Evolutionary conservation across 2,797 vertebrate species (phyloP).

Genomic region (Enteromius anoplus): DNA sequence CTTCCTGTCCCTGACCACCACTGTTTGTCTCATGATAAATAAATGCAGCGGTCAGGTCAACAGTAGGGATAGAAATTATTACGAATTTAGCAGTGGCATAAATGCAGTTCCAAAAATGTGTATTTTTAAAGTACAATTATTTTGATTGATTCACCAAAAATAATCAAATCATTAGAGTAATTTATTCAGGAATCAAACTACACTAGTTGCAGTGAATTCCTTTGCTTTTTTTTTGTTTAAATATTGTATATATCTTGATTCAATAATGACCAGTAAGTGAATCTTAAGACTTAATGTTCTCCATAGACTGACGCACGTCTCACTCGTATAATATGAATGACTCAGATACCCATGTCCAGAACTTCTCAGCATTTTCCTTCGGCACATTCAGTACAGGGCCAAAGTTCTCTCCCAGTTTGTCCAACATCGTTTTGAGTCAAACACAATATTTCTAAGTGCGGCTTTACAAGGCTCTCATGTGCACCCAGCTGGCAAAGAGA

Average conservation of each 20-base stretch:
- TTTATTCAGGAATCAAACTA: not conserved
- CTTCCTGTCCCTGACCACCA: conserved; percentile 41
- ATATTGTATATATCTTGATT: conserved; percentile 2
- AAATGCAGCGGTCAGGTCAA: conserved; percentile 63
- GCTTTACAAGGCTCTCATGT: conserved; percentile 63
- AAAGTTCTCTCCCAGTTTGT: conserved; percentile 53
- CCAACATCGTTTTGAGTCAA: conserved; percentile 51
- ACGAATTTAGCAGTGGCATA: not conserved
- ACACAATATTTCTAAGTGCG: conserved; percentile 66
- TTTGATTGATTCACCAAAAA: not conserved
- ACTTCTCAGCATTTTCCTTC: conserved; percentile 48
- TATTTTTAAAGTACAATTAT: not conserved
- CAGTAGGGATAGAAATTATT: conserved; percentile 41
- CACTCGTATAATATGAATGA: conserved; percentile 57
- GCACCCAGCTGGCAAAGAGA: conserved; percentile 66
- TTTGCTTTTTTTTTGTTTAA: not conserved
- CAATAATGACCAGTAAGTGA: conserved; percentile 47
- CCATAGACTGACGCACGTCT: conserved; percentile 59
- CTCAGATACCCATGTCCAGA: conserved; percentile 50
- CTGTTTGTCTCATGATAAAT: conserved; percentile 35
- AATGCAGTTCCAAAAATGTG: not conserved
- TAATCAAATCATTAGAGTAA: not conserved
- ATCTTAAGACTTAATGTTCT: conserved; percentile 42
- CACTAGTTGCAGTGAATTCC: not conserved
- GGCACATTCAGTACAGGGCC: conserved; percentile 53